phyloP scores from a whole-genome alignment of 2,797 vertebrate genomes.

The Gambelia wislizenii region DNA sequence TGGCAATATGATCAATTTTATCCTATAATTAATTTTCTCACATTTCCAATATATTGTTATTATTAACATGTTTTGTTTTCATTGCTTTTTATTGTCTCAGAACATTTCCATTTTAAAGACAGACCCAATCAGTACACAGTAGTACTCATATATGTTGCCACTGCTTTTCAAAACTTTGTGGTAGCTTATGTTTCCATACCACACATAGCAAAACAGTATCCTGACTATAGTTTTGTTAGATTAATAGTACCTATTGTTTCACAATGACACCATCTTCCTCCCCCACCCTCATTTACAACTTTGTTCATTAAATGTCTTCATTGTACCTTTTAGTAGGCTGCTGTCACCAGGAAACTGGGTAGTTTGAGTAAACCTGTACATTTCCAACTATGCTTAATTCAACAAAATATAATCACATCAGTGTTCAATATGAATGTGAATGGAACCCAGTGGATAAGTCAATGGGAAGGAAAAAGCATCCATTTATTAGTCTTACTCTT shows the following conservation, averaged over 20 bases:
- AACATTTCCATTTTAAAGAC: neutral
- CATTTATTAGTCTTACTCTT: neutral
- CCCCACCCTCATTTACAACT: neutral
- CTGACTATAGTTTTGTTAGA: too few relatives aligned
- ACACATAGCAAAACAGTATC: neutral
- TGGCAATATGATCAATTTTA: neutral
- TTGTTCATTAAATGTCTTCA: neutral
- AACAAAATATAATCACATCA: neutral
- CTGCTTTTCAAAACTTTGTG: neutral
- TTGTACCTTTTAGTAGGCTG: neutral
- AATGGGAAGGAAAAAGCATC: neutral
- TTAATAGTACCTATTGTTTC: neutral
- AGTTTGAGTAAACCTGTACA: neutral
- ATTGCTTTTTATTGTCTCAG: neutral
- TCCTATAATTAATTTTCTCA: neutral
- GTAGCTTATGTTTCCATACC: neutral
- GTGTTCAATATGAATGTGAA: neutral
- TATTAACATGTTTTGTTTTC: neutral
- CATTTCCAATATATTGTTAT: neutral
- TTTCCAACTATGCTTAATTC: neutral
- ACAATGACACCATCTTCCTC: neutral
- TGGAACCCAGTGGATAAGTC: neutral
- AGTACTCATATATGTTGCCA: neutral
- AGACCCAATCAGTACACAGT: neutral
- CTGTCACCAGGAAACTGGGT: neutral